phyloP scores from a whole-genome alignment of 2,797 vertebrate species.

The Artibeus lituratus region DNA sequence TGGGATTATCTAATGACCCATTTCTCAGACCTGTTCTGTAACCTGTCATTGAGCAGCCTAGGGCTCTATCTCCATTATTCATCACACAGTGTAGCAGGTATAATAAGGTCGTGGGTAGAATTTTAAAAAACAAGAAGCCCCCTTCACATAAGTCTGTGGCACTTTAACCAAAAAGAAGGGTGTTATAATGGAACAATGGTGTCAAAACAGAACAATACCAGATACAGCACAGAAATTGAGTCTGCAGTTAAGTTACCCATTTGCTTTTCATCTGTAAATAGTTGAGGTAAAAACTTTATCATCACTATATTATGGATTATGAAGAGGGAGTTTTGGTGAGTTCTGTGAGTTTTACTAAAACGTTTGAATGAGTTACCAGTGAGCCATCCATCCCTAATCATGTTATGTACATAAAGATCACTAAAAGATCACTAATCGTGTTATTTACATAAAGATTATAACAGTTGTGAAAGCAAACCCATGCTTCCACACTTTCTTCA shows the following conservation, averaged over 20 bases:
- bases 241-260: not conserved
- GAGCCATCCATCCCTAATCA: slow-evolving; percentile 2
- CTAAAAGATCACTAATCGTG: not conserved
- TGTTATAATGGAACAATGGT: too few species aligned
- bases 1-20: not conserved
- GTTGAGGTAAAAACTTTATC: not conserved
- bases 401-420: slow-evolving; percentile 29
- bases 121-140: not conserved
- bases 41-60: not conserved
- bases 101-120: not conserved
- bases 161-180: not conserved
- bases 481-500: not conserved
- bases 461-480: slow-evolving; percentile 16
- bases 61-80: not conserved
- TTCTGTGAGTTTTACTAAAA: not conserved
- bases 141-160: not conserved
- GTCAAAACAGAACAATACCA: not conserved
- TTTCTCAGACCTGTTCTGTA: not conserved
- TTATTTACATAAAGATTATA: slow-evolving; percentile 35
- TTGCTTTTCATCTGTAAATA: not conserved
- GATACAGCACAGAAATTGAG: not conserved
- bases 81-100: not conserved
- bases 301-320: not conserved
- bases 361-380: not conserved
- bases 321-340: not conserved